A percentile compares a stretch with the other conserved stretches of the same genome.
Evolutionary conservation across 1,140 invertebrate species (phyloP).

Genomic region (Drosophila biarmipes): DNA sequence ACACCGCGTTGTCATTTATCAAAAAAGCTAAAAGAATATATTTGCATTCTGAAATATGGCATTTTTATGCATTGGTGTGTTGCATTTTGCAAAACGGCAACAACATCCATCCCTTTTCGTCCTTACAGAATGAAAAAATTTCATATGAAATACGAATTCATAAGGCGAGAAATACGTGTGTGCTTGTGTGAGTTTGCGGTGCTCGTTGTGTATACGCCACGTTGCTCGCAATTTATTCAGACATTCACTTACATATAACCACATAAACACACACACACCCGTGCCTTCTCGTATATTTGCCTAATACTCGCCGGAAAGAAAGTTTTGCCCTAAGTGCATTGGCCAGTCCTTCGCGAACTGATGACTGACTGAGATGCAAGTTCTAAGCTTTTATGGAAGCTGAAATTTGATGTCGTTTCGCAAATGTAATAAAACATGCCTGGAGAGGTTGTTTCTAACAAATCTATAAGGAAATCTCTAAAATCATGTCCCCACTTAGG

Average conservation of each 20-base stretch:
- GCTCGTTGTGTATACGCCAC: constrained; percentile 75
- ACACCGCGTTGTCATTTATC: constrained; percentile 80
- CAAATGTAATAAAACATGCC: neutral
- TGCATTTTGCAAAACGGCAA: constrained; percentile 68
- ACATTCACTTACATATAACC: constrained; percentile 54
- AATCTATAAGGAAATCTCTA: too few species aligned
- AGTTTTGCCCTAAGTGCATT: constrained; percentile 50
- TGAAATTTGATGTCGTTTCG: neutral
- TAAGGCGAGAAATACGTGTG: constrained; percentile 74
- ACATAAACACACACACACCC: constrained; percentile 25
- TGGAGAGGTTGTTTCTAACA: too few species aligned
- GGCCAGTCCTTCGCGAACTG: constrained; percentile 30
- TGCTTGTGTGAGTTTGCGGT: constrained; percentile 50
- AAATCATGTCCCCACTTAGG: too few species aligned
- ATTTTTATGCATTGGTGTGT: constrained; percentile 82
- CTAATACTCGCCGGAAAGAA: constrained; percentile 29
- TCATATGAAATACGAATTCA: constrained; percentile 82
- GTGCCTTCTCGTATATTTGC: constrained; percentile 15
- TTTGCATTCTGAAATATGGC: constrained; percentile 82
- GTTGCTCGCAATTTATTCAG: constrained; percentile 77
- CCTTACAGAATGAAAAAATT: constrained; percentile 52
- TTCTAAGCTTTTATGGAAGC: constrained; percentile 7
- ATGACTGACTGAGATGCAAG: constrained; percentile 12
- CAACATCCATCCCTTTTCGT: constrained; percentile 55
- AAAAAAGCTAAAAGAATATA: constrained; percentile 83